phyloP scores from a whole-genome alignment of 2,797 vertebrate species.

The Chelon labrosus region DNA sequence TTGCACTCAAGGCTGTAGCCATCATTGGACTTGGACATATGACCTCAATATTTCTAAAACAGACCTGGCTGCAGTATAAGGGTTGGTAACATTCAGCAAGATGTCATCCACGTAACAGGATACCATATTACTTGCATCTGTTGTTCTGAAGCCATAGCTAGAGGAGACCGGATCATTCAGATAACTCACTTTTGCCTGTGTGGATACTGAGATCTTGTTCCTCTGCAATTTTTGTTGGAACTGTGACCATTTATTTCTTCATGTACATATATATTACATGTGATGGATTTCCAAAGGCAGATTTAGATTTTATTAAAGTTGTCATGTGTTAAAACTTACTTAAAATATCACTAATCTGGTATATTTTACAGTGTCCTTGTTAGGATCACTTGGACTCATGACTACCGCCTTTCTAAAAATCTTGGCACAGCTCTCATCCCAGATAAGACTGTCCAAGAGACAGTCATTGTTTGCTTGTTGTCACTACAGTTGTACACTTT shows the following conservation, averaged over 20 bases:
- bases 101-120: slow-evolving; percentile 43
- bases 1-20: slow-evolving; percentile 10
- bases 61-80: slow-evolving; percentile 36
- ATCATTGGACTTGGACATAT: slow-evolving; percentile 12
- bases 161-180: slow-evolving; percentile 44
- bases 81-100: slow-evolving; percentile 30
- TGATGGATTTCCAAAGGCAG: neutral
- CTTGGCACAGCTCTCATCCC: neutral
- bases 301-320: too few species aligned
- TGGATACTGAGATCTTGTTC: neutral
- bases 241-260: neutral
- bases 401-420: neutral
- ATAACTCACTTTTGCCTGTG: neutral
- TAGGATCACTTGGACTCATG: neutral
- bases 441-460: neutral
- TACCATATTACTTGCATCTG: slow-evolving; percentile 36
- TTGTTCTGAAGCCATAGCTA: slow-evolving; percentile 55
- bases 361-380: too few species aligned
- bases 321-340: neutral
- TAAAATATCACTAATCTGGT: neutral
- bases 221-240: slow-evolving; percentile 7
- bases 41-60: slow-evolving; percentile 50
- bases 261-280: neutral
- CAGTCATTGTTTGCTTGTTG: neutral
- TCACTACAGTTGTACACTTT: too few species aligned